Conservation (phyloP, 2,888 invertebrate species). For the Polymixis flavicincta region DNA sequence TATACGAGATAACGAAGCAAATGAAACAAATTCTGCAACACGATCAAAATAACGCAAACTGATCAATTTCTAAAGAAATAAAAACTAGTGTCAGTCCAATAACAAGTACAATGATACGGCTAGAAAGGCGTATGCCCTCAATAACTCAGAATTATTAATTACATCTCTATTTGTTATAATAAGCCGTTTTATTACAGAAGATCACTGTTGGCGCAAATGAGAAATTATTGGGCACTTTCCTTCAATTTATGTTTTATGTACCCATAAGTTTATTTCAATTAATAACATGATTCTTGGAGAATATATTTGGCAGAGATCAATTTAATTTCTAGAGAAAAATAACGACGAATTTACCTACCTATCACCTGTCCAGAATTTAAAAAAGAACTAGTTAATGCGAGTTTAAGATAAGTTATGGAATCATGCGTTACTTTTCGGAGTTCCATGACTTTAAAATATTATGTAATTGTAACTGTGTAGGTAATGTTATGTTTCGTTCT, state of each 20-base stretch:
- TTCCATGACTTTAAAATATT: no score
- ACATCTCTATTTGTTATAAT: conserved; percentile 49
- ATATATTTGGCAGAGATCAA: not conserved
- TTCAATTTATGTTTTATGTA: conserved; percentile 43
- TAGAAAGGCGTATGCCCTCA: conserved; percentile 41
- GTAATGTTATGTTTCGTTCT: no score
- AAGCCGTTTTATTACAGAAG: conserved; percentile 52
- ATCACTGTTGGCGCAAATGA: conserved; percentile 66
- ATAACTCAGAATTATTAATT: conserved; percentile 53
- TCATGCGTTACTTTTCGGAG: no score
- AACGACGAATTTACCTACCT: not conserved
- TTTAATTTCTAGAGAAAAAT: not conserved
- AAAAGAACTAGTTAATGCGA: no score
- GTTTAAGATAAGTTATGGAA: no score
- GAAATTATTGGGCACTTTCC: conserved; percentile 63
- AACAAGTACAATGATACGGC: conserved; percentile 26
- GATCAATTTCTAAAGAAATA: conserved; percentile 40
- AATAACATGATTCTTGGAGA: not conserved
- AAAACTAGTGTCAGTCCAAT: conserved; percentile 33
- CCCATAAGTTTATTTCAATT: conserved; percentile 9
- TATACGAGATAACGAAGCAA: conserved; percentile 3
- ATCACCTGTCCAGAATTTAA: no score
- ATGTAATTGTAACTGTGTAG: no score
- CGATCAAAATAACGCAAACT: not conserved
- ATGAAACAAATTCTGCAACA: conserved; percentile 18